Conservation (phyloP, 2,797 vertebrate genomes). For the Chelonia mydas region DNA sequence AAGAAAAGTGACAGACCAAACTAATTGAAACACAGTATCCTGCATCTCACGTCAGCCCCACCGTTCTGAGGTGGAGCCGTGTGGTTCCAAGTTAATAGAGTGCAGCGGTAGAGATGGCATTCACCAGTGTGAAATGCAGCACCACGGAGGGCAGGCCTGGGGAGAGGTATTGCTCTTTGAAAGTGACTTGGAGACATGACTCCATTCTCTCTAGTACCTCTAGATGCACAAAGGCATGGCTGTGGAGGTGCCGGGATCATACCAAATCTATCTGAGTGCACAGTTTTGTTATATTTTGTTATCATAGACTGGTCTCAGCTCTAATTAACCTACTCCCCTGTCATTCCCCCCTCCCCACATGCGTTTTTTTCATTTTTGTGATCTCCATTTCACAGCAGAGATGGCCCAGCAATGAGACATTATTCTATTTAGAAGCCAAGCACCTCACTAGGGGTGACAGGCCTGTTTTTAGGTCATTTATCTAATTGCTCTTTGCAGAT, state of each 20-base stretch:
- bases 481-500: slow-evolving; percentile 99
- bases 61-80: accelerated
- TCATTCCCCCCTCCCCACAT: slow-evolving; percentile 64
- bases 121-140: not conserved
- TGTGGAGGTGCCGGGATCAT: slow-evolving; percentile 49
- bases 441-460: slow-evolving; percentile 93
- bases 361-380: slow-evolving; percentile 76
- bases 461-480: slow-evolving; percentile 90
- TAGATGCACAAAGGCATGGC: slow-evolving; percentile 7
- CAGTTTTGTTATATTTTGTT: slow-evolving; percentile 56
- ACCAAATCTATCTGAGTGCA: slow-evolving; percentile 22
- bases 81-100: not conserved
- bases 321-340: slow-evolving; percentile 91
- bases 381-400: slow-evolving; percentile 82
- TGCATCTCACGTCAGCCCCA: slow-evolving; percentile 12
- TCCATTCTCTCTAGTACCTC: not conserved
- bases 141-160: slow-evolving; percentile 19
- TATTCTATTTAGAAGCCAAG: slow-evolving; percentile 87
- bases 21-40: slow-evolving; percentile 19
- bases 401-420: slow-evolving; percentile 85
- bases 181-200: slow-evolving; percentile 34
- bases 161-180: not conserved
- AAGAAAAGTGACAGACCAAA: not conserved
- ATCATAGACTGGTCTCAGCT: slow-evolving; percentile 81
- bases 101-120: not conserved